These are phyloP conservation scores for Apis mellifera DNA, from an alignment of 1,140 invertebrate species.

Conservation along the genomic window DNA sequence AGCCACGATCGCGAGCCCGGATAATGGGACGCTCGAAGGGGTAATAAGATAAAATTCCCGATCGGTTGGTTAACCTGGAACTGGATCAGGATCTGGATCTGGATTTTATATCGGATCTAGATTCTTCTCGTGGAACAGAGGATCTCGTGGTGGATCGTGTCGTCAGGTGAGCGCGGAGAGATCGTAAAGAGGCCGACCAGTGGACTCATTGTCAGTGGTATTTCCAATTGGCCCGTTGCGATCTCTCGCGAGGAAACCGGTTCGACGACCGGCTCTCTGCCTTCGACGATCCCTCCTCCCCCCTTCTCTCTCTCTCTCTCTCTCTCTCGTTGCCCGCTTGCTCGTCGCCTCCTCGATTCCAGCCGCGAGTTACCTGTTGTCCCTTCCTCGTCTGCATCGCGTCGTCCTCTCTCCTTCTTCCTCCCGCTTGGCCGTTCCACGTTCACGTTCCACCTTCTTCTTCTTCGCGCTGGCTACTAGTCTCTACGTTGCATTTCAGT, in stretches of 20 bases:
- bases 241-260: constrained; percentile 64
- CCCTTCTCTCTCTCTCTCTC: background rate
- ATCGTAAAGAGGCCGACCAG: constrained; percentile 56
- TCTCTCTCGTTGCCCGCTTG: background rate
- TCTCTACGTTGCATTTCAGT: constrained; percentile 55
- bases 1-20: constrained; percentile 17
- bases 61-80: constrained; percentile 1
- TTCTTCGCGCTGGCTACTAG: constrained; percentile 51
- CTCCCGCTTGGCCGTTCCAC: constrained; percentile 12
- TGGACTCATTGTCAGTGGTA: constrained; percentile 66
- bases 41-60: constrained; percentile 17
- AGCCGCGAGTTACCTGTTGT: constrained; percentile 23
- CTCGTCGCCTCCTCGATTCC: background rate
- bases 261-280: constrained; percentile 62
- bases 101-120: constrained; percentile 51
- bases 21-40: background rate
- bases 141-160: background rate
- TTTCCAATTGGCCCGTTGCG: constrained; percentile 67
- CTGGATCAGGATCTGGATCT: constrained; percentile 14
- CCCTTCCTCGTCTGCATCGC: constrained; percentile 25
- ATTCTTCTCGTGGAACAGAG: background rate
- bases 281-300: background rate
- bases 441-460: constrained; percentile 28
- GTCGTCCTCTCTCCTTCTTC: constrained; percentile 25
- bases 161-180: constrained; percentile 40